These are phyloP conservation scores for Chrysolina americana DNA, from an alignment of 2,888 invertebrate species.

Conservation along the genomic window DNA sequence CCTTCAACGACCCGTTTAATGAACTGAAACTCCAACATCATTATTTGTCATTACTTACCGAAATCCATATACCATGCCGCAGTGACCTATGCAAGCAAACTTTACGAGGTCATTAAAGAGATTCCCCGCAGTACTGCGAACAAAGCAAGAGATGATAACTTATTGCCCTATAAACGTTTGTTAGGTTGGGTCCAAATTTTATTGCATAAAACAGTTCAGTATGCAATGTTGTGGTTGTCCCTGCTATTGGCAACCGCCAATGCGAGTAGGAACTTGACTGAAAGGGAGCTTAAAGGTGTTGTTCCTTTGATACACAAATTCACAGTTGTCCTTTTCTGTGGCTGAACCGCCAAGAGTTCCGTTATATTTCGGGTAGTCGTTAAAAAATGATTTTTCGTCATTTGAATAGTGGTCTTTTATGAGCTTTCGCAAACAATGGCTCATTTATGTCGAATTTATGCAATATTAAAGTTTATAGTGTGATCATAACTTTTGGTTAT, in stretches of 20 bases:
- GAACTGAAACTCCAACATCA: neutral
- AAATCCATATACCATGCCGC: neutral
- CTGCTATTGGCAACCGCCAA: neutral
- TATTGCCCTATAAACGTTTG: slow-evolving; percentile 65
- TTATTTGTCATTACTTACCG: neutral
- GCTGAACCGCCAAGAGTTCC: neutral
- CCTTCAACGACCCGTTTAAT: neutral
- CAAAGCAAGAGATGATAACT: slow-evolving; percentile 65
- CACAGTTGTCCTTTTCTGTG: neutral
- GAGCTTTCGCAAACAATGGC: neutral
- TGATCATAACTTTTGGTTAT: neutral
- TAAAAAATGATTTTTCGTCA: slow-evolving; percentile 13
- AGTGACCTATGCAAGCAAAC: slow-evolving; percentile 46
- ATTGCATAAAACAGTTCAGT: slow-evolving; percentile 43
- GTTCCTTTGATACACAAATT: neutral
- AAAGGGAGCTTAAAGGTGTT: neutral
- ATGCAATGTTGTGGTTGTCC: neutral
- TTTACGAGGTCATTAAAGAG: slow-evolving; percentile 65
- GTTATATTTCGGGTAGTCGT: neutral
- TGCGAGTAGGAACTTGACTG: neutral
- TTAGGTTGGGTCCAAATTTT: slow-evolving; percentile 60
- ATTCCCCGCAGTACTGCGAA: slow-evolving; percentile 63
- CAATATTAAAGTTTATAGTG: neutral
- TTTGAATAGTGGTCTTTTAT: slow-evolving; percentile 9
- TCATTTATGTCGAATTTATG: neutral